Evolutionary conservation across 2,888 invertebrate genomes (phyloP).

Genomic region (Tetragonisca angustula): DNA sequence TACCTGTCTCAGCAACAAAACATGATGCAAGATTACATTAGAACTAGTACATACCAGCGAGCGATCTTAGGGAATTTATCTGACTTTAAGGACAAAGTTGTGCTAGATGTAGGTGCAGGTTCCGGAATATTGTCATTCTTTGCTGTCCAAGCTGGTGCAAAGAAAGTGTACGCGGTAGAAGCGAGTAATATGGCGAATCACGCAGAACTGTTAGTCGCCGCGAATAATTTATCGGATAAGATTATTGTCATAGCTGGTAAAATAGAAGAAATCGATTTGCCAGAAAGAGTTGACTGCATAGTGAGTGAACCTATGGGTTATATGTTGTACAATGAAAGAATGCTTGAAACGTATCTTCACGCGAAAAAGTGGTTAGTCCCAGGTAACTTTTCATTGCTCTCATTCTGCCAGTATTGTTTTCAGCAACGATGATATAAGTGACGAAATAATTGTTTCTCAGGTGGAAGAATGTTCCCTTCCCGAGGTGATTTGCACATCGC

Average conservation of each 20-base stretch:
- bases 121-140: conserved; percentile 99
- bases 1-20: conserved; percentile 99
- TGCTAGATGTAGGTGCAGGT: conserved; percentile 99
- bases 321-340: conserved; percentile 99
- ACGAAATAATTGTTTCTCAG: conserved; percentile 72
- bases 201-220: conserved; percentile 94
- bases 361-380: conserved; percentile 99
- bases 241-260: conserved; percentile 98
- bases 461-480: conserved; percentile 98
- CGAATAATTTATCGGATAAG: conserved; percentile 94
- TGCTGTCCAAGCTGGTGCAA: conserved; percentile 98
- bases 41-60: conserved; percentile 99
- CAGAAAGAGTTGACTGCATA: conserved; percentile 98
- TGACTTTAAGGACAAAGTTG: conserved; percentile 96
- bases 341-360: conserved; percentile 99
- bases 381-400: conserved; percentile 80
- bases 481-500: conserved; percentile 98
- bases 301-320: conserved; percentile 99
- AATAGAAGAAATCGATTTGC: conserved; percentile 98
- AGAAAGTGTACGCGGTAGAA: conserved; percentile 99
- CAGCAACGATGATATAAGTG: background rate
- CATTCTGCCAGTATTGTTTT: background rate
- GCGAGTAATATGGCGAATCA: conserved; percentile 99
- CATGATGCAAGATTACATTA: conserved; percentile 99
- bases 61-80: conserved; percentile 96